Base-by-base conservation (phyloP, 35 echinoderm and acorn worm species). In the Patiria miniata region DNA sequence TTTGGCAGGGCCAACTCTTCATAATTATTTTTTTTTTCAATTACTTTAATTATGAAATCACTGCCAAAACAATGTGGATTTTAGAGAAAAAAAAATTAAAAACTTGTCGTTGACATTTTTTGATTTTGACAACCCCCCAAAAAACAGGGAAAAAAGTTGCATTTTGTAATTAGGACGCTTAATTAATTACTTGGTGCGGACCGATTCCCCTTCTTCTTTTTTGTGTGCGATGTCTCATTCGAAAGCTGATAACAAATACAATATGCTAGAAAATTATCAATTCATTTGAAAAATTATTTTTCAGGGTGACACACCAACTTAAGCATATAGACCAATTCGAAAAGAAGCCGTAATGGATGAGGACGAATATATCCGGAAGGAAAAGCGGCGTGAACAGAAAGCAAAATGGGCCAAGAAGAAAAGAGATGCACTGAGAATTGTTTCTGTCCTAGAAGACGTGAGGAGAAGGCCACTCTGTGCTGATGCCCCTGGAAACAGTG, bases 31-130 rank as follows among this genome's bases (percentile, higher is more conserved):
- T n/a, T n/a, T n/a, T n/a, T n/a, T n/a, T 54, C 52, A 54, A 54
- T 54, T 54, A 54, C 52, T 54, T 54, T 54, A 54, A 9, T 54
- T 54, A 54, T 54, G 52, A 54, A 54, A 54, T 54, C 52, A 54
- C 52, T 54, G 52, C 52, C 52, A 54, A 54, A 54, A 54, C 52
- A 54, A 54, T 54, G 52, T 54, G 52, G 52, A 54, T 54, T 54
- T 54, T 9, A 54, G 52, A 54, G 52, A 54, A 54, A 54, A 54
- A 9, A 54, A 54, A 54, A 7, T 18, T 9, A 54, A 54, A 7
- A 54, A 18, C n/a, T n/a, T n/a, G n/a, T n/a, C n/a, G n/a, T n/a
- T n/a, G n/a, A n/a, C n/a, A n/a, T n/a, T n/a, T n/a, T n/a, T n/a
- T n/a, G n/a, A n/a, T n/a, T n/a, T n/a, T n/a, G n/a, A n/a, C n/a